Conservation (phyloP, 2,888 invertebrate species). For the Trypoxylon attenuatum region DNA sequence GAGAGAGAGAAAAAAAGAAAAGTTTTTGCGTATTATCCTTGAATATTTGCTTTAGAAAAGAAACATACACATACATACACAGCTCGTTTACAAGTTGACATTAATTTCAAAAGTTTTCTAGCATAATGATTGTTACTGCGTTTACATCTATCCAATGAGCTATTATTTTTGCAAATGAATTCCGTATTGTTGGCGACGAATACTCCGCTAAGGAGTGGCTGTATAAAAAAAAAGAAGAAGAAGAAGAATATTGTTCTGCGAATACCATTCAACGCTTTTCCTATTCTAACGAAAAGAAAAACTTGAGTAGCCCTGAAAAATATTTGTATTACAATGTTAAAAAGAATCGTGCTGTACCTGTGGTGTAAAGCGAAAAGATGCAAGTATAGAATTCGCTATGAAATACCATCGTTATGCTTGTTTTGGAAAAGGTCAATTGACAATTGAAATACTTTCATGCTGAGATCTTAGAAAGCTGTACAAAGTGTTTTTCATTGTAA, state of each 20-base stretch:
- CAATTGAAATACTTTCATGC: constrained; percentile 50
- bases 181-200: constrained; percentile 20
- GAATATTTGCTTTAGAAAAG: no score
- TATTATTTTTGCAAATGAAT: constrained; percentile 32
- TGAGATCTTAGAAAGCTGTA: constrained; percentile 10
- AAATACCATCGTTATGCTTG: constrained; percentile 15
- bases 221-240: no score
- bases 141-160: constrained; percentile 14
- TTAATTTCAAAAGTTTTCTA: no score
- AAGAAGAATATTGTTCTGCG: no score
- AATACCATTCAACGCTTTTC: no score
- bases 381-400: constrained; percentile 25
- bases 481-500: constrained; percentile 7
- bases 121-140: constrained; percentile 3
- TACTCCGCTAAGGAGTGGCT: constrained; percentile 8
- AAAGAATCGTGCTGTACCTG: constrained; percentile 44
- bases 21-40: no score
- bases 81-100: no score
- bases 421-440: constrained; percentile 32
- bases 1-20: no score
- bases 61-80: no score
- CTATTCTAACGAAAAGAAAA: neutral
- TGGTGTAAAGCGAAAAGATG: constrained; percentile 21
- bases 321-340: constrained; percentile 34
- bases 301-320: constrained; percentile 15